Evolutionary conservation across 2,888 invertebrate genomes (phyloP), one percentile per base, ranked within the genome.

Genomic region (Drosophila heteroneura): DNA sequence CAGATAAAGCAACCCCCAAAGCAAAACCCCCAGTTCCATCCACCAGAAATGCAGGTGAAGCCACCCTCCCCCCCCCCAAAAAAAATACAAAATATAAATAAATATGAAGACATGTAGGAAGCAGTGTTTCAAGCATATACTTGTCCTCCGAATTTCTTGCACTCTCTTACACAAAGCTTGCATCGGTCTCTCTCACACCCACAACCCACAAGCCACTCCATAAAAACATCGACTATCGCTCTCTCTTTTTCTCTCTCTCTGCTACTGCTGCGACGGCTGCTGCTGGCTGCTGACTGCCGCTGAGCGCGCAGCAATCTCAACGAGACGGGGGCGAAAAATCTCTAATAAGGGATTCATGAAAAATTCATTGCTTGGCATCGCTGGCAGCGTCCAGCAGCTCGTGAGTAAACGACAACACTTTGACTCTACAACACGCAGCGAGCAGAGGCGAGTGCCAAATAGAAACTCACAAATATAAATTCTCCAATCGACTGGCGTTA

Each of bases 371-470:
- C 81, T 76, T 81, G 74, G 80, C 89, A 83, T 83, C 83, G 83
- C 83, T 82, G 79, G 82, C 84, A 86, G 85, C 83, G 76, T 82
- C 83, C 80, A 79, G 88, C 83, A 85, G 90, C 85, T 87, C 87
- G 75, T 85, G 91, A 92, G 92, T 91, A 86, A 92, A 92, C 91
- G 91, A 83, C 83, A 91, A 92, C 89, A 92, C 92, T 91, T 91
- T 86, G 92, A 91, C 91, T 91, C 88, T 81, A 85, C 79, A 87
- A 89, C 92, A 92, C 89, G 91, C 76, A 87, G 80, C 85, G 82
- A 76, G 74, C 70, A 86, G 80, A 61, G 62, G 62, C 47, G 59
- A 73, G 70, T 39, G 51, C 60, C 63, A 75, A 71, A 60, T 32
- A 54, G 47, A 57, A 71, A 14, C 44, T 44, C 32, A 32, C 28